phyloP scores from a whole-genome alignment of 2,888 invertebrate species.

The Neoitamus cyanurus region DNA sequence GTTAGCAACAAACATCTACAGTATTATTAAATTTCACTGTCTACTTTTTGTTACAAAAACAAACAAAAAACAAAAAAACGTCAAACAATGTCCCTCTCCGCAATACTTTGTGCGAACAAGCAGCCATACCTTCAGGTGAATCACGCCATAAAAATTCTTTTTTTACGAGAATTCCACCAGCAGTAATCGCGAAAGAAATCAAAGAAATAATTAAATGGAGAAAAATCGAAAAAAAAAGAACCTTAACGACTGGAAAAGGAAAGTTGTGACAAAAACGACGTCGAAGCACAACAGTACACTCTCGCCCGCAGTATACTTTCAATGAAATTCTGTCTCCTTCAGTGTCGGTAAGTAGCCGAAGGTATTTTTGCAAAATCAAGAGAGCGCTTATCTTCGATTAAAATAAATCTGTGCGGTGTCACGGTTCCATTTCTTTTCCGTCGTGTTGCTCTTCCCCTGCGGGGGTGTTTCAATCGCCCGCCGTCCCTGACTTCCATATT shows the following conservation, averaged over 20 bases:
- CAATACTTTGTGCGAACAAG: not conserved
- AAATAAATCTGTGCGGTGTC: not conserved
- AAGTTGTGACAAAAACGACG: not conserved
- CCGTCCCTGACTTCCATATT: not conserved
- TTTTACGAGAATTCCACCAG: not conserved
- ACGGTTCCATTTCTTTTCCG: not conserved
- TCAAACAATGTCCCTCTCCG: not conserved
- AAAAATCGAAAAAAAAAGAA: not conserved
- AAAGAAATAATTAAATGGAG: not conserved
- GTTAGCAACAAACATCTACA: no score
- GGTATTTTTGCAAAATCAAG: not conserved
- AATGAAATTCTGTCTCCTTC: not conserved
- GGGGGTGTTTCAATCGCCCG: not conserved
- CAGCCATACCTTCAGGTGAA: not conserved
- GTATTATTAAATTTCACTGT: no score
- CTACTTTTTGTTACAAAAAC: no score
- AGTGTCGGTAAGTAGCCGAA: not conserved
- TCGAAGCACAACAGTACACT: not conserved
- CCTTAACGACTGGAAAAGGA: not conserved
- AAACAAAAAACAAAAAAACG: no score
- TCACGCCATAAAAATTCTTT: not conserved
- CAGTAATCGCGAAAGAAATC: not conserved
- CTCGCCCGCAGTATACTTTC: not conserved
- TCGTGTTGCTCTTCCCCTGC: not conserved
- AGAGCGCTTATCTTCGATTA: not conserved